Conservation (phyloP, 2,113 vertebrate species). For the Phalacrocorax aristotelis region DNA sequence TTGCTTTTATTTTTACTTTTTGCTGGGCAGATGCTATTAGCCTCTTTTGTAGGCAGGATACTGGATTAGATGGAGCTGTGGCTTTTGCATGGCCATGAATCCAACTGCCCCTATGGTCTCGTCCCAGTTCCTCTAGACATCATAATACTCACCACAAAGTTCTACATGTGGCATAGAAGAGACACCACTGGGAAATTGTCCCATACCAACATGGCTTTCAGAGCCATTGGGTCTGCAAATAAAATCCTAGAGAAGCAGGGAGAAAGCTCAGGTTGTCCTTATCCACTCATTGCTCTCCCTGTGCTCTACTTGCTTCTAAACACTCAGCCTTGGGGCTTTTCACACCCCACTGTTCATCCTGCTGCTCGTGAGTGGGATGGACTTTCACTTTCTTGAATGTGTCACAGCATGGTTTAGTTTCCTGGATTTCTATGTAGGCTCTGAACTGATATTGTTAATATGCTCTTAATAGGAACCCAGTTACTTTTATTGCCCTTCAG, state of each 20-base stretch:
- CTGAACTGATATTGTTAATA: not conserved
- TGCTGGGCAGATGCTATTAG: not conserved
- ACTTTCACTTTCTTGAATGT: not conserved
- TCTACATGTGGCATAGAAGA: not conserved
- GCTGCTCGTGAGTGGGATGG: not conserved
- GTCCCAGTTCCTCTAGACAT: not conserved
- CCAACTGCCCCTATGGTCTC: not conserved
- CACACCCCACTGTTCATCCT: not conserved
- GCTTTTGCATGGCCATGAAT: not conserved
- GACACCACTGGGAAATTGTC: not conserved
- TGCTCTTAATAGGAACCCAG: not conserved
- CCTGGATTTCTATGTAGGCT: not conserved
- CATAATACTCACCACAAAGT: not conserved
- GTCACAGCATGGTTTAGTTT: not conserved
- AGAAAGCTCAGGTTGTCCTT: not conserved
- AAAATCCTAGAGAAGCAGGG: not conserved
- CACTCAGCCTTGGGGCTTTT: not conserved
- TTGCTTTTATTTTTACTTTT: not conserved
- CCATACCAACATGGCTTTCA: accelerated
- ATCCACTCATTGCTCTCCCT: not conserved
- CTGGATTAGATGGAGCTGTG: not conserved
- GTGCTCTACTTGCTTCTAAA: not conserved
- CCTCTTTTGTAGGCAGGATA: not conserved
- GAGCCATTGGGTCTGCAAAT: not conserved
- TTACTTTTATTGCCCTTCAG: not conserved